Percentiles rank a stretch among this genome's conserved stretches.
Evolutionary conservation across 1,140 invertebrate species (phyloP).

Genomic region (Drosophila auraria): DNA sequence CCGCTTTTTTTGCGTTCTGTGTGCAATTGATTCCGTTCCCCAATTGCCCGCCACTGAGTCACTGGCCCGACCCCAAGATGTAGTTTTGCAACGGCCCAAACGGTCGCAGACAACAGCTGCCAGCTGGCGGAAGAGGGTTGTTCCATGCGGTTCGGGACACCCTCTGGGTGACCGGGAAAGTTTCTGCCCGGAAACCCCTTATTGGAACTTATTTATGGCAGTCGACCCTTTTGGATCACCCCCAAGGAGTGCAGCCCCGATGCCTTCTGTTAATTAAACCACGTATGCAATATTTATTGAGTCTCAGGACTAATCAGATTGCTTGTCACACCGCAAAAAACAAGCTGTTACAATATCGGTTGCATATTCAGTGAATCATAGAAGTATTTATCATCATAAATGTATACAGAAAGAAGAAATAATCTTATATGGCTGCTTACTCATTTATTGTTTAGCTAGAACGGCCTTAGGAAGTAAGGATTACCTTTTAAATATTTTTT

Average conservation of each 20-base stretch:
- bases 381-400: too few species aligned
- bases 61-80: constrained; percentile 22
- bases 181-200: not conserved
- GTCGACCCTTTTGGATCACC: constrained; percentile 23
- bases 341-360: constrained; percentile 1
- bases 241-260: constrained; percentile 18
- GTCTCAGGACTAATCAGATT: constrained; percentile 17
- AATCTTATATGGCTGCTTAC: not conserved
- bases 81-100: constrained; percentile 7
- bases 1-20: constrained; percentile 33
- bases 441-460: not conserved
- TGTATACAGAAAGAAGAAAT: not conserved
- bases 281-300: constrained; percentile 47
- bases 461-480: not conserved
- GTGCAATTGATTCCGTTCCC: constrained; percentile 35
- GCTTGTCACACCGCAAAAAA: constrained; percentile 11
- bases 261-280: constrained; percentile 41
- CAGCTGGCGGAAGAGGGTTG: constrained; percentile 47
- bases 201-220: constrained; percentile 25
- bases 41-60: constrained; percentile 28
- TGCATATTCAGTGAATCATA: not conserved
- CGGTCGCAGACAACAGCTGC: constrained; percentile 14
- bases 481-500: not conserved
- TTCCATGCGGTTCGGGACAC: constrained; percentile 32
- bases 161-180: constrained; percentile 15